Evolutionary conservation across 37 sponge, comb jelly and placozoan species (phyloP).

Genomic region (Aplysina aerophoba): DNA sequence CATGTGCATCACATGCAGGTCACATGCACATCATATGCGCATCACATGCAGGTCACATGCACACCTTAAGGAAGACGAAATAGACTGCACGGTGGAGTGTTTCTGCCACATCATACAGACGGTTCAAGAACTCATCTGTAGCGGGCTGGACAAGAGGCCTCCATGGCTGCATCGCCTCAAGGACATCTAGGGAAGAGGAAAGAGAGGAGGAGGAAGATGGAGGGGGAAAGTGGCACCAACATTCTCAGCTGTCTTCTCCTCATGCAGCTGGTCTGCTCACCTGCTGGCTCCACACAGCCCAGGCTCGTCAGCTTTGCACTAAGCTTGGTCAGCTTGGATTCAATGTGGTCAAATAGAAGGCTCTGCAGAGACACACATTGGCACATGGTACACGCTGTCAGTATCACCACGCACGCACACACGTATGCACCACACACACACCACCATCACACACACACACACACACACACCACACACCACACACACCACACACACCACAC

Average conservation of each 20-base stretch:
- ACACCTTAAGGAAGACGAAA: constrained; percentile 3
- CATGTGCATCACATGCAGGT: neutral
- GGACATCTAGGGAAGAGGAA: no score
- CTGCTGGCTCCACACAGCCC: neutral
- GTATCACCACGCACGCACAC: no score
- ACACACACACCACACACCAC: no score
- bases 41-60: neutral
- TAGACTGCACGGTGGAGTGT: neutral
- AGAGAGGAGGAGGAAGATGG: no score
- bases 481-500: constrained; percentile 4
- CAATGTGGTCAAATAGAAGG: constrained; percentile 24
- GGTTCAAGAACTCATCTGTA: neutral
- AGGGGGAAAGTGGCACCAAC: no score
- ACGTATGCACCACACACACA: no score
- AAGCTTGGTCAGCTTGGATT: neutral
- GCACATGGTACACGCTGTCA: neutral
- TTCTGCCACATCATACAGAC: neutral
- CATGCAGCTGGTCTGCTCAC: no score
- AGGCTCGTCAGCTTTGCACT: constrained; percentile 7
- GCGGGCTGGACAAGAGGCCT: no score
- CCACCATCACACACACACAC: no score
- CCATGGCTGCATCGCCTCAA: no score
- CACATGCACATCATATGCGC: no score
- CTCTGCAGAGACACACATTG: neutral
- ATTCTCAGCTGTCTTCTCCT: no score